A percentile compares a stretch with the other conserved stretches of the same genome.
These are phyloP conservation scores for Centropristis striata DNA, from an alignment of 2,113 vertebrate genomes.

Conservation along the genomic window DNA sequence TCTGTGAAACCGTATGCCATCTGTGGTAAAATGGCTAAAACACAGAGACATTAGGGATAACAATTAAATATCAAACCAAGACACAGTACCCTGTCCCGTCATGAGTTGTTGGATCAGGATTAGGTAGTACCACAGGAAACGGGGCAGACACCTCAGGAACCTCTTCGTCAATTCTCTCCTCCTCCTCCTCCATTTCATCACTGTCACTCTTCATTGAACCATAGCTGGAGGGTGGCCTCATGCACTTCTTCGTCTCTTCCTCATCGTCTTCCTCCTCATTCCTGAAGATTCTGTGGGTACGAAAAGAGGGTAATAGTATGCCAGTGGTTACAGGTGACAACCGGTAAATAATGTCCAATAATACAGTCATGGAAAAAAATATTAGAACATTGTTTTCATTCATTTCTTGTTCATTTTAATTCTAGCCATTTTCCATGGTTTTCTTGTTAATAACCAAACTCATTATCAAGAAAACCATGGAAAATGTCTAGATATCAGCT, in stretches of 20 bases:
- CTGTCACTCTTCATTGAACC: constrained; percentile 85
- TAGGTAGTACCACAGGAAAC: neutral
- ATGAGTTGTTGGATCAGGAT: fast-evolving
- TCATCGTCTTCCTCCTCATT: neutral
- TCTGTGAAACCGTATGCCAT: neutral
- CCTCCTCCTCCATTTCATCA: constrained; percentile 2
- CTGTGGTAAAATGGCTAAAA: neutral
- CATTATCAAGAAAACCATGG: too few species aligned
- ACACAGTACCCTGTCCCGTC: constrained; percentile 40
- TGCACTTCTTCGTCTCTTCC: constrained; percentile 10
- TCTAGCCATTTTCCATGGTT: too few species aligned
- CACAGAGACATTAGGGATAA: neutral
- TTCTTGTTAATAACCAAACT: too few species aligned
- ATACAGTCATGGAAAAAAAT: too few species aligned
- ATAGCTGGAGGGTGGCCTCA: constrained; percentile 82
- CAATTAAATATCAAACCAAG: neutral
- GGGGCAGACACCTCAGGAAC: neutral
- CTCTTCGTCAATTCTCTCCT: neutral
- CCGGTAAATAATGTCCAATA: too few species aligned
- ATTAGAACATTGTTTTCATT: too few species aligned
- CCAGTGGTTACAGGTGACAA: neutral
- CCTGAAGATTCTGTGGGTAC: neutral
- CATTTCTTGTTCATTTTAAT: too few species aligned
- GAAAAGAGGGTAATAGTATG: neutral
- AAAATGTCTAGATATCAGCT: too few species aligned